phyloP scores from a whole-genome alignment of 2,113 vertebrate species.

The Ceratotherium simum region DNA sequence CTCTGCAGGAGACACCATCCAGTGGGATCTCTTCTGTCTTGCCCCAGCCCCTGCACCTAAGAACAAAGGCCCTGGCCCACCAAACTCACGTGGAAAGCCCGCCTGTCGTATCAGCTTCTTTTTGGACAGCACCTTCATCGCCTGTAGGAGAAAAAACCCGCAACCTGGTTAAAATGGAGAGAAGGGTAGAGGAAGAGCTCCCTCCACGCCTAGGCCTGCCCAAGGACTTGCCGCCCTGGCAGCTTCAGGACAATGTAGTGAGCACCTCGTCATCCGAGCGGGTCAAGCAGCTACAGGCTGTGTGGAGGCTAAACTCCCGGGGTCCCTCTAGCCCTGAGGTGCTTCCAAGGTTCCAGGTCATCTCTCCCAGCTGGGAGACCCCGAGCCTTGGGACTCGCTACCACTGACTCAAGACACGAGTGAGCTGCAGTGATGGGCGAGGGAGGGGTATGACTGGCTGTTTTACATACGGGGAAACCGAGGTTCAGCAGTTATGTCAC shows the following conservation, averaged over 20 bases:
- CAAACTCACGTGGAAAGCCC: slow-evolving; percentile 97
- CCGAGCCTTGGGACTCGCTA: not conserved
- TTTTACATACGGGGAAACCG: not conserved
- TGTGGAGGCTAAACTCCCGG: not conserved
- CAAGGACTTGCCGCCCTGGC: accelerated
- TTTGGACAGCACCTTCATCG: slow-evolving; percentile 99
- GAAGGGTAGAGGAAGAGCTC: not conserved
- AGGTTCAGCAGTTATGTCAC: not conserved
- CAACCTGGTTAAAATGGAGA: not conserved
- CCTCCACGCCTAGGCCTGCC: not conserved
- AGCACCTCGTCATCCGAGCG: not conserved
- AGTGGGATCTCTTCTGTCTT: not conserved
- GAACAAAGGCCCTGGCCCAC: not conserved
- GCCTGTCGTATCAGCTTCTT: slow-evolving; percentile 98
- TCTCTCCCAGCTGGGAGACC: not conserved
- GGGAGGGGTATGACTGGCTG: not conserved
- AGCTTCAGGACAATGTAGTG: not conserved
- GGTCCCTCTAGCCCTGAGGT: not conserved
- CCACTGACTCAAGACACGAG: not conserved
- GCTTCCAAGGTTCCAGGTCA: not conserved
- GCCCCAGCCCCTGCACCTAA: not conserved
- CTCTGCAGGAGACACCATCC: not conserved
- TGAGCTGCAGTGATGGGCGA: not conserved
- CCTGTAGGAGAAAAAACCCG: slow-evolving; percentile 85
- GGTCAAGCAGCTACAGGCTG: not conserved